Percentiles rank a stretch among this genome's conserved stretches.
These are phyloP conservation scores for Columbina picui DNA, from an alignment of 2,113 vertebrate species.

Conservation along the genomic window DNA sequence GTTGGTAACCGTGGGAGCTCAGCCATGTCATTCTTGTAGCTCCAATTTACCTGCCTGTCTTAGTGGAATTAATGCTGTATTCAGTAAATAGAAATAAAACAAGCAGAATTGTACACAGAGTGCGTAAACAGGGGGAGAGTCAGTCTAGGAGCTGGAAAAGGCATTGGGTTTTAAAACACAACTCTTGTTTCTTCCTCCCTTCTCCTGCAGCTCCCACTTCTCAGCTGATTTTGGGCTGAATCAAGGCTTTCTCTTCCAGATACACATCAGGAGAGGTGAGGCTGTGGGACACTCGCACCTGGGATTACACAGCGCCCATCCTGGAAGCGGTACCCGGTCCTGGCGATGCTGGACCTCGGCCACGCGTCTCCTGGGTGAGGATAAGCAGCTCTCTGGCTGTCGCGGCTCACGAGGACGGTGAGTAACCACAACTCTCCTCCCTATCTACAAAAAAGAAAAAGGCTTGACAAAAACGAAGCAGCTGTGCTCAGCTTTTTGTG, in stretches of 20 bases:
- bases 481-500: conserved; percentile 76
- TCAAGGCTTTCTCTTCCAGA: conserved; percentile 74
- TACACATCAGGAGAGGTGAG: conserved; percentile 93
- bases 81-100: not conserved
- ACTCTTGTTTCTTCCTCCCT: not conserved
- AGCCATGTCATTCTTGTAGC: not conserved
- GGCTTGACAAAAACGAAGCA: conserved; percentile 76
- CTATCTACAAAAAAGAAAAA: conserved; percentile 28
- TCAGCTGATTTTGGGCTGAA: not conserved
- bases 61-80: fast-evolving
- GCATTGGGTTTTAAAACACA: not conserved
- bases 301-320: conserved; percentile 86
- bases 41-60: not conserved
- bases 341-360: conserved; percentile 75
- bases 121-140: not conserved
- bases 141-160: not conserved
- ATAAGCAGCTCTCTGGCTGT: conserved; percentile 88
- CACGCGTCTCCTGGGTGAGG: conserved; percentile 86
- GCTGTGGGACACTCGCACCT: conserved; percentile 93
- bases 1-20: not conserved
- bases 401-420: conserved; percentile 91
- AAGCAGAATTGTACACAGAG: not conserved
- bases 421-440: conserved; percentile 72
- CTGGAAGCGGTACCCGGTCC: conserved; percentile 77
- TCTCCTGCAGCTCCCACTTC: not conserved